A percentile compares a stretch with the other conserved stretches of the same genome.
Evolutionary conservation across 2,888 invertebrate genomes (phyloP).

Genomic region (Norana najaformis): DNA sequence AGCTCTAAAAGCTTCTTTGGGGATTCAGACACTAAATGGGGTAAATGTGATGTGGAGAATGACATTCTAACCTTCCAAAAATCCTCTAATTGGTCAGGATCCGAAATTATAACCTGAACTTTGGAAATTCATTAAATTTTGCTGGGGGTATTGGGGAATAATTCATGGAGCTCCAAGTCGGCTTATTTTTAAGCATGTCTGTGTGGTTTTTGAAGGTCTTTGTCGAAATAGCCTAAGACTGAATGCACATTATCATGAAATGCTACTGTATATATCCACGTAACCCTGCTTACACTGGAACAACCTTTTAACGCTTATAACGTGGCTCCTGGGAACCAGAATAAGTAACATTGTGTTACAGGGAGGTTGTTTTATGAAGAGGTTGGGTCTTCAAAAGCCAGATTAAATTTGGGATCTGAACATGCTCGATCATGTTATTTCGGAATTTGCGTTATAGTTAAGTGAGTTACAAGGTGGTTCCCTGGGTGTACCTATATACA

Average conservation of each 20-base stretch:
- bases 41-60: too few relatives aligned
- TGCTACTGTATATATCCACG: not conserved
- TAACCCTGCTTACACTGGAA: not conserved
- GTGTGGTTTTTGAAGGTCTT: too few relatives aligned
- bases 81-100: not conserved
- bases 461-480: not conserved
- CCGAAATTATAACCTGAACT: not conserved
- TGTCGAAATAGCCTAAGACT: conserved; percentile 3
- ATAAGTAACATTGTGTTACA: not conserved
- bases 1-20: too few relatives aligned
- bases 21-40: not conserved
- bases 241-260: not conserved
- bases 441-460: not conserved
- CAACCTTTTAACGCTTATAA: conserved; percentile 1
- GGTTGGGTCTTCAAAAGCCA: not conserved
- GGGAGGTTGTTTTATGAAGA: not conserved
- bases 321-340: not conserved
- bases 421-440: not conserved
- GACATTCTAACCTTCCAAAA: not conserved
- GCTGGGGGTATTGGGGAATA: not conserved
- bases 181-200: not conserved
- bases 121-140: not conserved
- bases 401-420: not conserved
- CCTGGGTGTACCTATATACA: not conserved
- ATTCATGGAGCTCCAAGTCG: not conserved